Evolutionary conservation across 2,888 invertebrate genomes (phyloP), one percentile per base, ranked within the genome.

Genomic region (Euplagia quadripunctaria): DNA sequence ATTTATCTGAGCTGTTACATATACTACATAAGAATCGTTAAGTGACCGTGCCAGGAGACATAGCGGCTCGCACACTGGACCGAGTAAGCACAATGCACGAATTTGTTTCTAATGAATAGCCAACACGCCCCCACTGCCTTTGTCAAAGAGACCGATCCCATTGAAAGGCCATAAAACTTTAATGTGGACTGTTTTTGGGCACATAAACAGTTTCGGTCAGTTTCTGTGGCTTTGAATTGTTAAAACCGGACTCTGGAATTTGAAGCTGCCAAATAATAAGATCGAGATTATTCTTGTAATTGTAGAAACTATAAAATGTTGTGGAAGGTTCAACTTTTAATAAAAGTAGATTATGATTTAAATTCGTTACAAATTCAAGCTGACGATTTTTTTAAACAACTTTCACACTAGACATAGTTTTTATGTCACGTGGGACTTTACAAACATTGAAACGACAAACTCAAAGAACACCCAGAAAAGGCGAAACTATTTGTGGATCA

Each of bases 51-150:
- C 64, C 49, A 14, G 41, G 70, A 86, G 86, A 86, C 86, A 74
- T 68, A 77, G 82, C 84, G 89, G 83, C 88, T 83, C 67, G 71
- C 49, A 51, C 69, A 55, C 63, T 43, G 58, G 51, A 63, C 64
- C 64, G 80, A 76, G 79, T 78, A 75, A 55, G 72, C 81, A 92
- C 90, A 92, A 92, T 88, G 81, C 81, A 85, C 79, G 87, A 92
- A 92, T 92, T 92, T 86, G 91, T 90, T 92, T 88, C 86, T 92
- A 92, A 93, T 92, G 90, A 90, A 89, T 86, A 79, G 81, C 76
- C 55, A 80, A 71, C 88, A 91, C 92, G 90, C 90, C 91, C 78
- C 69, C 75, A 11, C 16, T 14, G 49, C 52, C 75, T 84, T 85
- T 85, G 80, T 79, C 8, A 42, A 65, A 42, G 73, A 78, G 42